Evolutionary conservation across 2,888 invertebrate genomes (phyloP).

Genomic region (Lydus trimaculatus): DNA sequence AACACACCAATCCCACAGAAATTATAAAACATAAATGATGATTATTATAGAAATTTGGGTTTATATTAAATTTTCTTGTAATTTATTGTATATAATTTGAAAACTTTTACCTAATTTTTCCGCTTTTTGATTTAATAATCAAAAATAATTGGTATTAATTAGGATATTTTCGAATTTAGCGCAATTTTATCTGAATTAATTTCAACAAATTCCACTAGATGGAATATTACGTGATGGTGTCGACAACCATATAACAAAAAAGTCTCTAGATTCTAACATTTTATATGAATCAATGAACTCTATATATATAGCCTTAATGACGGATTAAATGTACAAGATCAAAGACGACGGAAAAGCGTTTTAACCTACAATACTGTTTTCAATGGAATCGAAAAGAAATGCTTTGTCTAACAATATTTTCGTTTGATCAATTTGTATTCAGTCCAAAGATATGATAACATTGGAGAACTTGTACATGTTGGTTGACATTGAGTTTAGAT

Average conservation of each 20-base stretch:
- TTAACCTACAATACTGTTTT: no score
- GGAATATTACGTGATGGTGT: neutral
- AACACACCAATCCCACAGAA: neutral
- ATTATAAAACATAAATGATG: neutral
- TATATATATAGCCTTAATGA: no score
- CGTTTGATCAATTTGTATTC: no score
- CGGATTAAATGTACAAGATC: no score
- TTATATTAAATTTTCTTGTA: neutral
- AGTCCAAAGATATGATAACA: no score
- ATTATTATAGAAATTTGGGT: neutral
- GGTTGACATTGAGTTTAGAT: no score
- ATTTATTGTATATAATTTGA: neutral
- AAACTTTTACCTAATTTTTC: neutral
- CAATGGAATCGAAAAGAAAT: no score
- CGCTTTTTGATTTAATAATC: neutral
- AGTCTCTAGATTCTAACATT: neutral
- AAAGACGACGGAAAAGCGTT: no score
- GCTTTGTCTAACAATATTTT: no score
- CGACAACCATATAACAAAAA: neutral
- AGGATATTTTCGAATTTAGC: neutral
- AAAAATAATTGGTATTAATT: neutral
- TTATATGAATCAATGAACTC: no score
- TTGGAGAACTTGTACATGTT: no score
- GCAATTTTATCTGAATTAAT: neutral
- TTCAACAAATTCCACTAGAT: neutral